Percentiles rank a stretch among this genome's conserved stretches.
Evolutionary conservation across 2,888 invertebrate genomes (phyloP).

Genomic region (Drosophila basisetae): DNA sequence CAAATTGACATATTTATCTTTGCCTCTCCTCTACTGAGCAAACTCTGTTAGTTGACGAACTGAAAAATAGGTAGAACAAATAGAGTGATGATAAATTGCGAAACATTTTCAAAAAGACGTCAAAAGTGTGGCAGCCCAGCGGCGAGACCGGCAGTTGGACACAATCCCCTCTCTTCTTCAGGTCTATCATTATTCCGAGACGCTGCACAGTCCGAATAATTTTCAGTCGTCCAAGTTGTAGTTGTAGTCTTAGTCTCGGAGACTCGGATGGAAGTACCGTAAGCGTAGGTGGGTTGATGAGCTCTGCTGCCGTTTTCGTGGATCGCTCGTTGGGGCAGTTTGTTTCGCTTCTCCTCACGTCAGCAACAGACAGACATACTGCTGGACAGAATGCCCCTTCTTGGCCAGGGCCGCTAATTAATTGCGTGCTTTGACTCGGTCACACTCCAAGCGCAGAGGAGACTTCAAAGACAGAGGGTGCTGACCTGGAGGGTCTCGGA

Average conservation of each 20-base stretch:
- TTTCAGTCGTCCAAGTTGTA: conserved; percentile 51
- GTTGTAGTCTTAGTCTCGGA: conserved; percentile 18
- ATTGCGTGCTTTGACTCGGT: conserved; percentile 65
- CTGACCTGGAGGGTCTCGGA: conserved; percentile 10
- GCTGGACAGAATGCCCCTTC: conserved; percentile 27
- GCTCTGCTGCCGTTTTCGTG: conserved; percentile 59
- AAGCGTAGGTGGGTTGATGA: conserved; percentile 78
- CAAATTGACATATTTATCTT: conserved; percentile 64
- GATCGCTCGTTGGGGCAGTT: conserved; percentile 49
- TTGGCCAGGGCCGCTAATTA: conserved; percentile 66
- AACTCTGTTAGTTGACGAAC: conserved; percentile 44
- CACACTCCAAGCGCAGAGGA: conserved; percentile 44
- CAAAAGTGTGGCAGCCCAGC: conserved; percentile 71
- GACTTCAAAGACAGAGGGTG: conserved; percentile 11
- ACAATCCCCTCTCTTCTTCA: neutral
- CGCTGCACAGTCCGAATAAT: conserved; percentile 68
- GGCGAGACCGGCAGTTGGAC: conserved; percentile 40
- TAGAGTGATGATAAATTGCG: conserved; percentile 62
- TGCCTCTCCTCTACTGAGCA: neutral
- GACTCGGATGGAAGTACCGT: conserved; percentile 62
- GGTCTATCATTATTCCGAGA: conserved; percentile 53
- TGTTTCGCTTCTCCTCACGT: conserved; percentile 53
- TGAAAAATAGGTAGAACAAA: conserved; percentile 44
- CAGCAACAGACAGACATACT: conserved; percentile 37
- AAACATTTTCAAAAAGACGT: conserved; percentile 69